These are phyloP conservation scores for Heliothis subflexa DNA, from an alignment of 1,140 invertebrate species.

Conservation along the genomic window DNA sequence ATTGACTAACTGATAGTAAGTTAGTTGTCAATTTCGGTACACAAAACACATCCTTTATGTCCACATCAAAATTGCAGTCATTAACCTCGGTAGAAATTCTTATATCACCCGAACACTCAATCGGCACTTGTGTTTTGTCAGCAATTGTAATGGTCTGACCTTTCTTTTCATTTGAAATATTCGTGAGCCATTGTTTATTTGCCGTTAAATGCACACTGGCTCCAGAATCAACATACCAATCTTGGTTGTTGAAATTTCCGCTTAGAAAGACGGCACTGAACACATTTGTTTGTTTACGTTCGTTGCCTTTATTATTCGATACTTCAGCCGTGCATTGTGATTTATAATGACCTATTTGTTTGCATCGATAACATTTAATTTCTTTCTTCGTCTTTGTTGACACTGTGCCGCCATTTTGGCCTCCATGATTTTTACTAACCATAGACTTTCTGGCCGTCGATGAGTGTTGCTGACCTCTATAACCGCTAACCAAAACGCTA, in stretches of 20 bases:
- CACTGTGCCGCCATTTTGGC: too few relatives aligned
- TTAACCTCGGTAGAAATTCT: neutral
- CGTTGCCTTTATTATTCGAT: slow-evolving; percentile 29
- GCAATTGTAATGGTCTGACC: neutral
- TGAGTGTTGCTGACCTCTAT: slow-evolving; percentile 44
- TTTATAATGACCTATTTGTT: slow-evolving; percentile 53
- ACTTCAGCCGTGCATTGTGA: slow-evolving; percentile 54
- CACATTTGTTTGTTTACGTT: slow-evolving; percentile 37
- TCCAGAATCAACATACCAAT: slow-evolving; percentile 51
- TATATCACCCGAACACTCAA: neutral
- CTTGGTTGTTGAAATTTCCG: slow-evolving; percentile 27
- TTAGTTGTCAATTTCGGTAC: neutral
- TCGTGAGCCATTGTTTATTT: slow-evolving; percentile 30
- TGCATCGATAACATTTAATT: slow-evolving; percentile 52
- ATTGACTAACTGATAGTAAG: neutral
- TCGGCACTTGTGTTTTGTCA: neutral
- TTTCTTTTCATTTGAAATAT: slow-evolving; percentile 7
- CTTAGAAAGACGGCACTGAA: slow-evolving; percentile 51
- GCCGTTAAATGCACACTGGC: slow-evolving; percentile 44
- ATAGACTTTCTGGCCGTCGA: neutral
- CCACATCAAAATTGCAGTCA: neutral
- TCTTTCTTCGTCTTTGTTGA: slow-evolving; percentile 38
- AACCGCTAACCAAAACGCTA: slow-evolving; percentile 44
- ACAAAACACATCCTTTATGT: neutral
- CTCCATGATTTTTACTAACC: neutral